phyloP scores from a whole-genome alignment of 2,113 vertebrate genomes.

The Melierax canorus region DNA sequence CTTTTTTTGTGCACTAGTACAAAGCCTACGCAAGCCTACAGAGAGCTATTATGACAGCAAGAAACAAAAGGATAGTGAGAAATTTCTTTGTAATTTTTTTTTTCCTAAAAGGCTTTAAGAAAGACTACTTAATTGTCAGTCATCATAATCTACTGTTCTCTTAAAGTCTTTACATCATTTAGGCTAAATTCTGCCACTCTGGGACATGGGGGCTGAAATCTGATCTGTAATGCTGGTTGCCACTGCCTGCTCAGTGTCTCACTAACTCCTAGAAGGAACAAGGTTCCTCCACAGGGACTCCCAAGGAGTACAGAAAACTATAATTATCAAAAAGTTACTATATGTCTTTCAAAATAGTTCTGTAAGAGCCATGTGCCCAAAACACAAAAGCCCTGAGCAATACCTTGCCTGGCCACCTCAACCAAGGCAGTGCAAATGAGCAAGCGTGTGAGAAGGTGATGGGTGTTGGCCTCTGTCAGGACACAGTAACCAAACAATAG shows the following conservation, averaged over 20 bases:
- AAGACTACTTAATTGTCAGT: conserved; percentile 46
- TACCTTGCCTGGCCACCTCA: background rate
- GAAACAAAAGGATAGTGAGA: conserved; percentile 54
- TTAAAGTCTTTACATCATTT: conserved; percentile 17
- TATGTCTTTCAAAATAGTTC: background rate
- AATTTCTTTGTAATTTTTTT: background rate
- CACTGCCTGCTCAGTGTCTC: conserved; percentile 27
- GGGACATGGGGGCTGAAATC: conserved; percentile 28
- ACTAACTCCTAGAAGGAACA: background rate
- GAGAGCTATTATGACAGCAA: conserved; percentile 52
- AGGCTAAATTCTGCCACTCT: conserved; percentile 29
- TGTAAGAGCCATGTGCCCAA: background rate
- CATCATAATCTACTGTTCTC: conserved; percentile 28
- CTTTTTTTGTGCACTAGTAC: background rate
- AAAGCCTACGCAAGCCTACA: conserved; percentile 54
- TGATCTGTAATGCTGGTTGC: background rate
- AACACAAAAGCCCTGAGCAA: background rate
- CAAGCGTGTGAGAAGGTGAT: background rate
- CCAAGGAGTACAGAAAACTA: background rate
- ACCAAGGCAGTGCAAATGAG: background rate
- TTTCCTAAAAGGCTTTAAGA: conserved; percentile 19
- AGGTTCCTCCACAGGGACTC: background rate
- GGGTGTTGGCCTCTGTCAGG: background rate
- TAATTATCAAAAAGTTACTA: conserved; percentile 1
- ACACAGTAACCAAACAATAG: background rate